Percentiles rank a stretch among this genome's conserved stretches.
Evolutionary conservation across 2,113 vertebrate species (phyloP).

Genomic region (Cacatua alba): DNA sequence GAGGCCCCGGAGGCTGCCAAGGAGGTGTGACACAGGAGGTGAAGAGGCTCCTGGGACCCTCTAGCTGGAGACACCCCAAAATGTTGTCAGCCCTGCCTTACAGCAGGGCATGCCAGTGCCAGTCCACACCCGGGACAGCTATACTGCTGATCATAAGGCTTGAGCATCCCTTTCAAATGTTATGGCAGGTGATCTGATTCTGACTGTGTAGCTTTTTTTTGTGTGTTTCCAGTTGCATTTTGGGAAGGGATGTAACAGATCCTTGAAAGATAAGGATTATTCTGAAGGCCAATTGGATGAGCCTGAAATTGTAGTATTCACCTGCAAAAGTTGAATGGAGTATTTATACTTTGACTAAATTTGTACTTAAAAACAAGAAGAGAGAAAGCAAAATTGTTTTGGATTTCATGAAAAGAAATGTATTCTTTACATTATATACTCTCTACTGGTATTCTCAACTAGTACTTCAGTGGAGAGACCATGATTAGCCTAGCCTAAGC

Average conservation of each 20-base stretch:
- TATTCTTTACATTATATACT: not conserved
- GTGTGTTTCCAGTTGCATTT: not conserved
- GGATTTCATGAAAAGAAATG: not conserved
- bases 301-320: not conserved
- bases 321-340: not conserved
- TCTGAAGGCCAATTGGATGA: not conserved
- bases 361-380: not conserved
- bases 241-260: accelerated
- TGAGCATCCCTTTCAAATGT: not conserved
- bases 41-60: not conserved
- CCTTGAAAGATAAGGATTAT: not conserved
- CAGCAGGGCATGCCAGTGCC: accelerated
- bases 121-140: not conserved
- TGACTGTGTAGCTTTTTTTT: accelerated
- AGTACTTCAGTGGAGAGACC: not conserved
- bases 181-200: not conserved
- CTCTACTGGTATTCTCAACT: not conserved
- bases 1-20: too few species aligned
- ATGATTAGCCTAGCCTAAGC: not conserved
- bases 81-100: accelerated
- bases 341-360: not conserved
- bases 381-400: not conserved
- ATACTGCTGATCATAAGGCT: too few species aligned
- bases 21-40: too few species aligned
- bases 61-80: not conserved